Evolutionary conservation across 92 coral and sea anemone genomes (phyloP).

Genomic region (Desmophyllum pertusum): DNA sequence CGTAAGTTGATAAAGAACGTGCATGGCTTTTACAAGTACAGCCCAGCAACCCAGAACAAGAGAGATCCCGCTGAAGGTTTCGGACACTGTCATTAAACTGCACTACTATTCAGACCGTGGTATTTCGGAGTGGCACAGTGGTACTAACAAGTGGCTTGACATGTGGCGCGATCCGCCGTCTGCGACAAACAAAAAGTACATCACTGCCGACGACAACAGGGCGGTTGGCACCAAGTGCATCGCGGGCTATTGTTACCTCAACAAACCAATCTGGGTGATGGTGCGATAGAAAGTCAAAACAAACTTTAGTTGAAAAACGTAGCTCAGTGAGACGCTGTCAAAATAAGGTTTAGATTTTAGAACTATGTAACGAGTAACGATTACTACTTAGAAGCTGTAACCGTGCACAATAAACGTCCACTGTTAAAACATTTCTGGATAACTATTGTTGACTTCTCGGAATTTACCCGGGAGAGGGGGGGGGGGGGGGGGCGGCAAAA

Average conservation of each 20-base stretch:
- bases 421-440: too few species aligned
- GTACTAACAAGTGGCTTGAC: slow-evolving; percentile 65
- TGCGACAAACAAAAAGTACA: slow-evolving; percentile 53
- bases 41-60: slow-evolving; percentile 49
- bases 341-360: neutral
- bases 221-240: slow-evolving; percentile 47
- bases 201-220: slow-evolving; percentile 54
- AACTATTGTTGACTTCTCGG: too few species aligned
- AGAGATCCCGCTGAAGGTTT: slow-evolving; percentile 55
- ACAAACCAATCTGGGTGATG: slow-evolving; percentile 10
- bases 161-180: slow-evolving; percentile 43
- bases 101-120: slow-evolving; percentile 26
- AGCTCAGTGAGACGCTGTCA: neutral
- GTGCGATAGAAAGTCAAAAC: neutral
- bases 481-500: too few species aligned
- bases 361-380: neutral
- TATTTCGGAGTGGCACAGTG: slow-evolving; percentile 42
- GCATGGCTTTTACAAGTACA: slow-evolving; percentile 68
- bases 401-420: too few species aligned
- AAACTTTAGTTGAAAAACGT: neutral
- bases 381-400: too few species aligned
- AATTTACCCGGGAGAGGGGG: too few species aligned
- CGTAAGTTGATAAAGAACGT: slow-evolving; percentile 22
- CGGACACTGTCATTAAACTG: slow-evolving; percentile 40
- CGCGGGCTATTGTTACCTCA: neutral